Evolutionary conservation across 2,888 invertebrate species (phyloP), one percentile per base, ranked within the genome.

Genomic region (Spodoptera exigua): DNA sequence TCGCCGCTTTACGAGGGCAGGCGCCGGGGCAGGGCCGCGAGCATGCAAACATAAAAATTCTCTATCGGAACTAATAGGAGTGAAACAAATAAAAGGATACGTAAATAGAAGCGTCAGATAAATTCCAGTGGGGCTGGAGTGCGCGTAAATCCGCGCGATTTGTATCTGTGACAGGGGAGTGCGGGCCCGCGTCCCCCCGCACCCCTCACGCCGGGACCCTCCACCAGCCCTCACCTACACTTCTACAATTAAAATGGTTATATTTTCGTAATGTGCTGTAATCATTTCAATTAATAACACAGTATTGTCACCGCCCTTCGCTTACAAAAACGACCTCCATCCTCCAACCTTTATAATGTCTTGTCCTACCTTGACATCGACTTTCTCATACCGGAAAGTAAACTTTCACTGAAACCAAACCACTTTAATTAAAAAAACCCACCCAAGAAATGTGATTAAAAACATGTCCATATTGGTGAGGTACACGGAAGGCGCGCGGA

Each of bases 71-170:
- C 93, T 93, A 94, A 93, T 93, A 94, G 93, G 89, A 92, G 83
- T 80, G 90, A 92, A 93, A 93, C 93, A 93, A 94, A 94, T 93
- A 94, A 93, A 94, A 93, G 90, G 91, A 93, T 93, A 93, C 93
- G 93, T 93, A 94, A 93, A 93, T 92, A 93, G 92, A 88, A 89
- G 88, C 90, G 89, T 83, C 83, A 89, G 92, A 93, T 93, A 93
- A 92, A 93, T 93, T 93, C 92, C 93, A 85, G 85, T 89, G 93
- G 93, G 93, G 93, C 89, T 88, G 82, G 91, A 93, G 93, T 86
- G 87, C 87, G 92, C 93, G 93, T 93, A 94, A 94, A 94, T 94
- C 94, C 94, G 89, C 88, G 91, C 94, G 94, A 94, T 94, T 94
- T 94, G 94, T 94, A 93, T 94, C 94, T 89, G 91, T 92, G 93